These are phyloP conservation scores for Ctenopoma kingsleyae DNA, from an alignment of 2,797 vertebrate genomes.

Conservation along the genomic window DNA sequence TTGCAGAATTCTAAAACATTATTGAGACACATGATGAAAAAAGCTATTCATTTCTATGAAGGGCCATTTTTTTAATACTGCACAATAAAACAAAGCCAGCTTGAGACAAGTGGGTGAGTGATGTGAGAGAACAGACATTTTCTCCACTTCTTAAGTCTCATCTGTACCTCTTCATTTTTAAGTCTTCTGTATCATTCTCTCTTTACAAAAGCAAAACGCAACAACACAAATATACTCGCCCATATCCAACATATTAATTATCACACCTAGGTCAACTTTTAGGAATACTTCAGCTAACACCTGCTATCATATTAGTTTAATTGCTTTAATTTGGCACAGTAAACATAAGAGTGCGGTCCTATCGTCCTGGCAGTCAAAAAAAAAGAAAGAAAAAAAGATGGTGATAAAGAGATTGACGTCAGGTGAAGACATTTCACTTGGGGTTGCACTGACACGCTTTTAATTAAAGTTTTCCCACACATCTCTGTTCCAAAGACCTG, in stretches of 20 bases:
- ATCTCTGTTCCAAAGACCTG: slow-evolving; percentile 84
- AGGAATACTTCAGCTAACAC: slow-evolving; percentile 70
- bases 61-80: slow-evolving; percentile 23
- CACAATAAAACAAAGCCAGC: slow-evolving; percentile 22
- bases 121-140: slow-evolving; percentile 5
- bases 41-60: slow-evolving; percentile 19
- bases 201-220: slow-evolving; percentile 1
- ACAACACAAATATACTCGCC: not conserved
- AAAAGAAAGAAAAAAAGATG: slow-evolving; percentile 84
- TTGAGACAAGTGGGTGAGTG: slow-evolving; percentile 16
- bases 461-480: slow-evolving; percentile 96
- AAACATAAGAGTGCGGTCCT: slow-evolving; percentile 70
- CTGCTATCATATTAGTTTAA: slow-evolving; percentile 53
- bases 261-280: slow-evolving; percentile 31
- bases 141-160: not conserved
- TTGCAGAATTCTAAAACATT: slow-evolving; percentile 38
- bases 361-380: slow-evolving; percentile 81
- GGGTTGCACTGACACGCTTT: slow-evolving; percentile 94
- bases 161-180: not conserved
- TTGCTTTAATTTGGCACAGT: slow-evolving; percentile 85
- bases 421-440: slow-evolving; percentile 90
- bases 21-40: slow-evolving; percentile 28
- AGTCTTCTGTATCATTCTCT: slow-evolving; percentile 2
- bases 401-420: slow-evolving; percentile 84
- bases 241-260: slow-evolving; percentile 35